Evolutionary conservation across 2,888 invertebrate species (phyloP).

Genomic region (Gymnosoma rotundatum): DNA sequence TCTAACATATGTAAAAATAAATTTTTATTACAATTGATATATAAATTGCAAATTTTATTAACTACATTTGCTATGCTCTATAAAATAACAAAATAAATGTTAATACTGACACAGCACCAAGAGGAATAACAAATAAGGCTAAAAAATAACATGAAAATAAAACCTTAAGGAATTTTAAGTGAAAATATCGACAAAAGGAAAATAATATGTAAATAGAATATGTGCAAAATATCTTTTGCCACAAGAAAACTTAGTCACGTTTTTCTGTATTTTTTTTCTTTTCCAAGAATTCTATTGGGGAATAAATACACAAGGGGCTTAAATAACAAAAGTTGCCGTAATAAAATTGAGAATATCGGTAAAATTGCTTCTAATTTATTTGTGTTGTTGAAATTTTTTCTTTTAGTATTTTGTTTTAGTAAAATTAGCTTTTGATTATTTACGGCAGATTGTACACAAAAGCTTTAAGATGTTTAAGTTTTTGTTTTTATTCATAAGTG

Average conservation of each 20-base stretch:
- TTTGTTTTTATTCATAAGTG: no score
- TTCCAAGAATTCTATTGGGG: not conserved
- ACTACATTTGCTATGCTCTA: conserved; percentile 39
- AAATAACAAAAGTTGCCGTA: conserved; percentile 38
- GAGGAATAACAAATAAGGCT: not conserved
- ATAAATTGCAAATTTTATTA: conserved; percentile 66
- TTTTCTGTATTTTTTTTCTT: conserved; percentile 2
- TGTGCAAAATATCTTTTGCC: not conserved
- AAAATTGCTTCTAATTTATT: conserved; percentile 11
- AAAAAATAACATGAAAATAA: conserved; percentile 8
- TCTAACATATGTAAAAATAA: conserved; percentile 13
- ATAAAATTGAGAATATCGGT: conserved; percentile 20
- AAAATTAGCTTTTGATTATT: conserved; percentile 32
- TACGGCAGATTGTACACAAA: not conserved
- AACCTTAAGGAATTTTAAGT: conserved; percentile 45
- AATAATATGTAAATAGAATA: not conserved
- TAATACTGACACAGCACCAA: conserved; percentile 4
- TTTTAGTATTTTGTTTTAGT: conserved; percentile 11
- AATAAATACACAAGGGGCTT: conserved; percentile 19
- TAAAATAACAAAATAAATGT: conserved; percentile 34
- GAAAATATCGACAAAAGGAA: not conserved
- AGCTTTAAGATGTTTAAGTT: no score
- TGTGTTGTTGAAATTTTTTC: not conserved
- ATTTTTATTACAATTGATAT: conserved; percentile 61
- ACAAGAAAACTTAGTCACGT: conserved; percentile 47